These are phyloP conservation scores for Percopsis transmontana DNA, from an alignment of 2,113 vertebrate species.

Conservation along the genomic window DNA sequence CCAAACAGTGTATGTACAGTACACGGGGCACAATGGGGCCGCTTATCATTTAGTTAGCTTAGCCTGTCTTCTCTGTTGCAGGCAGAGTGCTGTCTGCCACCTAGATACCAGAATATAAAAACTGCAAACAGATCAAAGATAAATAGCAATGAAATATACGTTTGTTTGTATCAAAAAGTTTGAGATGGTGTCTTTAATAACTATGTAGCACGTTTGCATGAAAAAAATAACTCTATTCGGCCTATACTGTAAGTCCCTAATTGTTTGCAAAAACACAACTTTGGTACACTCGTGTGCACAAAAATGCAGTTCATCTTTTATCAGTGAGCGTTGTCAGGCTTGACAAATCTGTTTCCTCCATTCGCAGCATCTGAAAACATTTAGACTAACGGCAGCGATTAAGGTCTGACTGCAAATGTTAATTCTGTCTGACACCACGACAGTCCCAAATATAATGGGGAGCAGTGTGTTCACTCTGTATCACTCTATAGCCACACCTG, in stretches of 20 bases:
- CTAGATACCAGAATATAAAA: no score
- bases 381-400: constrained; percentile 35
- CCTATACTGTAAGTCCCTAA: neutral
- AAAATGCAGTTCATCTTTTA: constrained; percentile 9
- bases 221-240: neutral
- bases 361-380: constrained; percentile 1
- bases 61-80: no score
- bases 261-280: neutral
- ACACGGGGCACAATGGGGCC: no score
- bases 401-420: constrained; percentile 31
- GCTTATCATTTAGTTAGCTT: no score
- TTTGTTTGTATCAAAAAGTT: no score
- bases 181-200: no score
- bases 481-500: constrained; percentile 55
- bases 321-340: constrained; percentile 4
- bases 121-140: no score
- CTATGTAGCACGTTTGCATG: neutral
- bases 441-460: constrained; percentile 50
- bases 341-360: constrained; percentile 25
- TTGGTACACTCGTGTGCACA: no score
- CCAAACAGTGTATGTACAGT: no score
- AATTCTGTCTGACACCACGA: constrained; percentile 50
- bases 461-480: constrained; percentile 52
- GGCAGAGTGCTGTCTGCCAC: no score
- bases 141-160: no score